A percentile compares a stretch with the other conserved stretches of the same genome.
These are phyloP conservation scores for Crypturellus tataupa DNA, from an alignment of 2,797 vertebrate species.

Conservation along the genomic window DNA sequence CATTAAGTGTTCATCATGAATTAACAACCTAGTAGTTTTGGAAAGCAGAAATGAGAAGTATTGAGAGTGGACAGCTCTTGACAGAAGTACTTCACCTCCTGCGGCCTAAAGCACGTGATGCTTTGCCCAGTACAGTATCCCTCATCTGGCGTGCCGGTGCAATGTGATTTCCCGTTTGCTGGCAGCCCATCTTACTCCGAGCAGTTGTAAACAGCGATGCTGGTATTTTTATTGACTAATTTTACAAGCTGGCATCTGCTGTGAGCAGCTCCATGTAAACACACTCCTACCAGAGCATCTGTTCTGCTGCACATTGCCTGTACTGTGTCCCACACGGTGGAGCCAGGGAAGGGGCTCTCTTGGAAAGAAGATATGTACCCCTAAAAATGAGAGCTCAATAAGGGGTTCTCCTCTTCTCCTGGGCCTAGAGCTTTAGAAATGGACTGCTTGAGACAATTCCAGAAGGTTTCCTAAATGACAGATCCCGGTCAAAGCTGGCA, in stretches of 20 bases:
- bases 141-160: constrained; percentile 7
- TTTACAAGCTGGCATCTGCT: constrained; percentile 75
- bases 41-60: not conserved
- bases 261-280: constrained; percentile 77
- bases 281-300: constrained; percentile 75
- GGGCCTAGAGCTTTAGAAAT: not conserved
- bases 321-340: constrained; percentile 47
- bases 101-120: not conserved
- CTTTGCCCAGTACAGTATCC: not conserved
- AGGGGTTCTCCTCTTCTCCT: not conserved
- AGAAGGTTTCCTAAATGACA: not conserved
- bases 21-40: not conserved
- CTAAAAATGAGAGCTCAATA: constrained; percentile 42
- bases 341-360: constrained; percentile 46
- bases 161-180: constrained; percentile 34
- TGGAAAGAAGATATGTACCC: constrained; percentile 41
- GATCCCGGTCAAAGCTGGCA: not conserved
- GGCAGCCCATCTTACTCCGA: constrained; percentile 37
- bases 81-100: not conserved
- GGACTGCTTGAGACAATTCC: not conserved
- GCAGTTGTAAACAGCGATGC: constrained; percentile 62
- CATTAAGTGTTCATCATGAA: not conserved
- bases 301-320: constrained; percentile 70
- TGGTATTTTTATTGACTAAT: constrained; percentile 73
- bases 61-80: not conserved